Conservation (phyloP, 2,113 vertebrate genomes). For the Nettapus auritus region DNA sequence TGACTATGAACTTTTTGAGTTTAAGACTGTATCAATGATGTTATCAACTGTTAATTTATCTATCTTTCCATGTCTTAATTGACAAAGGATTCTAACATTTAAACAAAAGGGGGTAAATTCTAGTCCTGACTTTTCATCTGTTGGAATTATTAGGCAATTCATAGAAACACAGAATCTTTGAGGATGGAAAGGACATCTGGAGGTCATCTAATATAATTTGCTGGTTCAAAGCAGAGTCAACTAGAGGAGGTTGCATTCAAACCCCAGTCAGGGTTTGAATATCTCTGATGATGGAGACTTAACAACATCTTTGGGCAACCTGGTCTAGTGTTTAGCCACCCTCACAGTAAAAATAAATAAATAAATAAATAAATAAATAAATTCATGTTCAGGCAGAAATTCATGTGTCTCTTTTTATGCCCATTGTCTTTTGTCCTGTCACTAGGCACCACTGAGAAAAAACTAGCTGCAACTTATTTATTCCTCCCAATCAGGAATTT, state of each 20-base stretch:
- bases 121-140: not conserved
- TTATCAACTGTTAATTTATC: not conserved
- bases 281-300: too few species aligned
- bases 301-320: too few species aligned
- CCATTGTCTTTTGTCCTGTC: too few species aligned
- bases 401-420: too few species aligned
- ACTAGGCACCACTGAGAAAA: too few species aligned
- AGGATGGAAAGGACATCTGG: not conserved
- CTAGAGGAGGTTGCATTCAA: not conserved
- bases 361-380: too few species aligned
- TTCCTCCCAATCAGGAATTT: too few species aligned
- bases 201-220: not conserved
- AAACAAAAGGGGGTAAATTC: not conserved
- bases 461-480: too few species aligned
- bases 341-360: too few species aligned
- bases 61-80: not conserved
- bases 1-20: not conserved
- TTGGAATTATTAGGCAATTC: not conserved
- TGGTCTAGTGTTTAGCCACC: too few species aligned
- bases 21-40: not conserved
- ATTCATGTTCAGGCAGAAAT: too few species aligned
- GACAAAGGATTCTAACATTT: not conserved
- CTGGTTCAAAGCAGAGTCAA: not conserved
- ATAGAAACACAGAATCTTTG: not conserved
- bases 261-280: not conserved